Evolutionary conservation across 92 coral and sea anemone species (phyloP).

Genomic region (Epizoanthus scotinus): DNA sequence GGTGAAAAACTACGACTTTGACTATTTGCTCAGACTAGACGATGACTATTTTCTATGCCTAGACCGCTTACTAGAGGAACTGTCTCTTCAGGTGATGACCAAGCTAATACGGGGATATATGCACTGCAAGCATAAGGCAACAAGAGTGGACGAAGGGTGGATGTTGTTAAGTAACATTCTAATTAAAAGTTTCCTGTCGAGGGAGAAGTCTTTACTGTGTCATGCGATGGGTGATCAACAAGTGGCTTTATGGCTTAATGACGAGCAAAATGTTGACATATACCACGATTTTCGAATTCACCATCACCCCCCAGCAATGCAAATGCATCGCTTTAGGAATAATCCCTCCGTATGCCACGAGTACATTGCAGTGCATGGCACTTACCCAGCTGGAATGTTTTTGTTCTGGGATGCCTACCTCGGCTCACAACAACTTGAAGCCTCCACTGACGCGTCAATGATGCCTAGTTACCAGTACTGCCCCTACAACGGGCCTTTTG

Average conservation of each 20-base stretch:
- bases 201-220: conserved; percentile 17
- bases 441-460: not conserved
- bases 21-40: conserved; percentile 22
- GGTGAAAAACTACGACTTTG: conserved; percentile 10
- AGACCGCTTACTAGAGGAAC: conserved; percentile 24
- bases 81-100: not conserved
- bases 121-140: conserved; percentile 32
- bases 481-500: conserved; percentile 12
- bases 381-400: conserved; percentile 20
- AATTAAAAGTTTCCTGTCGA: conserved; percentile 23
- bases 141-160: conserved; percentile 39
- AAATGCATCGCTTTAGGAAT: not conserved
- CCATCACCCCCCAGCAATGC: conserved; percentile 37
- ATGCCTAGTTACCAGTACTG: conserved; percentile 28
- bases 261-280: conserved; percentile 19
- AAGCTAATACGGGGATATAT: conserved; percentile 28
- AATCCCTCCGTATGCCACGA: conserved; percentile 25
- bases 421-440: not conserved
- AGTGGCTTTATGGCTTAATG: conserved; percentile 33
- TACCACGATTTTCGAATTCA: conserved; percentile 38
- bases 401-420: conserved; percentile 27
- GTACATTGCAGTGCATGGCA: conserved; percentile 31
- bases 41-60: conserved; percentile 28
- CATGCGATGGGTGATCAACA: conserved; percentile 32
- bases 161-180: conserved; percentile 25